Evolutionary conservation across 2,113 vertebrate genomes (phyloP), one percentile per base, ranked within the genome.

Genomic region (Corythaixoides concolor): DNA sequence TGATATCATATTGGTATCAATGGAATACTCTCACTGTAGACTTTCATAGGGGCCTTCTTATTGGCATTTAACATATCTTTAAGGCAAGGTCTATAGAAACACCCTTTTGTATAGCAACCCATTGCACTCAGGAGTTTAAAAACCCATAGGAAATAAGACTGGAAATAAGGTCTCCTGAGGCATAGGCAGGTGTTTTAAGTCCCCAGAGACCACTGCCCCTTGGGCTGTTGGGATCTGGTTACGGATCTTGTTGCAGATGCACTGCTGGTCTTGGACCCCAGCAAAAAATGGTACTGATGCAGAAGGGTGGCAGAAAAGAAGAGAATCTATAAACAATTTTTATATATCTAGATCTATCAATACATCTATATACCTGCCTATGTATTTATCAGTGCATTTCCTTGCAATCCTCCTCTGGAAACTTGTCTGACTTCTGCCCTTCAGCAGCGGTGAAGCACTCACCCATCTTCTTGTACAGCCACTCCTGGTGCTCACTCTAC

Each of bases 281-380:
- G 18, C 13, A 39, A 49, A 73, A 76, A 87, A 12, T 0, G 0
- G 8, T 4, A 18, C 28, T 50, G 63, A 32, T 66, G 58, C 21
- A 56, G 45, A 30, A 45, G 43, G 6, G 6, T 30, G 18, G 18
- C 11, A 72, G 56, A 63, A 78, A 72, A n/a, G 35, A 37, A 75
- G 33, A 56, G 15, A 89, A 81, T 55, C 41, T 64, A 14, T 45
- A 75, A 60, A 70, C 41, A 12, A 8, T 45, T 49, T 18, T 43
- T 9, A 15, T 67, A 3, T n/a, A n/a, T 35, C 55, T 88, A 0
- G 33, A 28, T 63, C 32, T 56, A 30, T 53, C 43, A 11, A 9
- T 67, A 13, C 15, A n/a, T 28, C 33, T 26, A 2, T 28, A 6
- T 13, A 7, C 37, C 67, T 89, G 49, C 32, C 58, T 45, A 19